Evolutionary conservation across 2,113 vertebrate species (phyloP), one percentile per base, ranked within the genome.

Genomic region (Notothenia coriiceps): DNA sequence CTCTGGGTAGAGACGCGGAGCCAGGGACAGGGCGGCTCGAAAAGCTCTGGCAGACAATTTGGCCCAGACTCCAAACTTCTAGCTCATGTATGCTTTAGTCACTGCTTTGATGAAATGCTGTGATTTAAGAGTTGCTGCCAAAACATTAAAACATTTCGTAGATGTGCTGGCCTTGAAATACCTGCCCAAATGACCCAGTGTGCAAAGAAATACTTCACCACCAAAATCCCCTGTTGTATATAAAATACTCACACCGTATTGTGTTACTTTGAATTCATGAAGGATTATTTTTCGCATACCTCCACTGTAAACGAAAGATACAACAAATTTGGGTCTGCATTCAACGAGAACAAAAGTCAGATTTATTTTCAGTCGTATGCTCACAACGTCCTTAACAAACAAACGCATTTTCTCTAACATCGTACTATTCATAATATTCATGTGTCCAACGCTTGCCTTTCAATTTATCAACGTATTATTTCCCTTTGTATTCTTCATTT

Each of bases 1-100:
- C 43, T 57, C 61, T 5, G 54, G 63, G 67, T 60, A 25, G 51
- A 86, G 74, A 63, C 10, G 14, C 62, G 10, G 66, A 74, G 64
- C 66, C 70, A 47, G 78, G 79, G 75, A 79, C 70, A 69, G 15
- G 8, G 72, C 0, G 35, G 51, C 49, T 7, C 22, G 33, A 40
- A 15, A 63, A 29, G 10, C n/a, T 69, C 47, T 1, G 15, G 10
- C 20, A 9, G 44, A 73, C 10, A 33, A 75, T 70, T 20, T 29
- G 25, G 15, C 40, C 14, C 35, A 13, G 20, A 25, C 20, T 2
- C 11, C 17, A 59, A 73, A 67, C 33, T 11, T 52, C 2, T 17
- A 2, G 50, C 20, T 15, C 25, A 1, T n/a, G 77, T 47, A 43
- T 1, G 6, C 44, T 22, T 80, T 13, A 18, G 52, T 82, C 51